Percentiles rank a stretch among this genome's conserved stretches.
Conservation (phyloP, 2,797 vertebrate species). For the Arctocebus calabarensis region DNA sequence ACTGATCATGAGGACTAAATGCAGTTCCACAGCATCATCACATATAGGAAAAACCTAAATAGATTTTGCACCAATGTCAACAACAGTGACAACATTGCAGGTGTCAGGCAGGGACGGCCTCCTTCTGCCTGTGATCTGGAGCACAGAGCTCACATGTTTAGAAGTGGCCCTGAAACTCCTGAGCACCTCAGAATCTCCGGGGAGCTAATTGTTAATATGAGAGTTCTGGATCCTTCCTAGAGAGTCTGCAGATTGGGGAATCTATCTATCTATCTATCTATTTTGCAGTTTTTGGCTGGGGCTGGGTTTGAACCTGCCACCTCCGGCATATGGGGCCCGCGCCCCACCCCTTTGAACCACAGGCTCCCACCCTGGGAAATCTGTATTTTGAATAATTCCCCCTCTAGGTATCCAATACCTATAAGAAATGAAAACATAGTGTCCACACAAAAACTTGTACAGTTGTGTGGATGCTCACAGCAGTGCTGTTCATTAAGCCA, state of each 20-base stretch:
- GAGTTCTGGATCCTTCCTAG: neutral
- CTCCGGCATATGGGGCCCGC: too few species aligned
- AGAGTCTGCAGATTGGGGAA: neutral
- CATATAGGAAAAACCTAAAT: neutral
- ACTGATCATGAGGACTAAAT: neutral
- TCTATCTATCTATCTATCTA: neutral
- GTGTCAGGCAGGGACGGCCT: neutral
- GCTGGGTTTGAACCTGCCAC: too few species aligned
- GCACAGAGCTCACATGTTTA: fast-evolving
- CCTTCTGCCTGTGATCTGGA: neutral
- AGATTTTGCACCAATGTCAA: neutral
- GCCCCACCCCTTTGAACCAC: too few species aligned
- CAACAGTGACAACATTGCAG: neutral
- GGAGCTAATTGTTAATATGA: neutral
- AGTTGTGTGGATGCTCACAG: neutral
- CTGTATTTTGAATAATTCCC: neutral
- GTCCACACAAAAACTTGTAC: neutral
- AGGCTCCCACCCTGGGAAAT: neutral
- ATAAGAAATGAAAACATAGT: neutral
- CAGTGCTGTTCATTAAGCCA: neutral
- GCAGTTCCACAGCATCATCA: neutral
- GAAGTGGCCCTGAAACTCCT: neutral
- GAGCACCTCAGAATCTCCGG: neutral
- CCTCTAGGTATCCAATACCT: neutral
- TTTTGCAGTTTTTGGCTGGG: too few species aligned